Evolutionary conservation across 2,888 invertebrate species (phyloP), one percentile per base, ranked within the genome.

Genomic region (Nowickia ferox): DNA sequence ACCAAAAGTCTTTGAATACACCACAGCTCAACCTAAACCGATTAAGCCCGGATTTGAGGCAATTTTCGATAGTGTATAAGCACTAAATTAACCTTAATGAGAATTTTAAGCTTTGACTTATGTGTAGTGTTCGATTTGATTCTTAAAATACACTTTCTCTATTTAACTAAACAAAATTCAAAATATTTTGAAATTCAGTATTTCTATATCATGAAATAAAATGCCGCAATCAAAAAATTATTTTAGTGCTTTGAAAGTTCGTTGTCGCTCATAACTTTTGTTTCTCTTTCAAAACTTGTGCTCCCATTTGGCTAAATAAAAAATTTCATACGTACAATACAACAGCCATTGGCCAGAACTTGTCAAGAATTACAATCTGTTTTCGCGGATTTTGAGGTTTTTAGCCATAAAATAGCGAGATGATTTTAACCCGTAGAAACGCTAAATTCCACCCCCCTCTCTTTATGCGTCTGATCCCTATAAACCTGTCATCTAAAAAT

Each of bases 401-500:
- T 79, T 22, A 44, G 75, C 59, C 72, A 75, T 42, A 69, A 46
- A 83, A 71, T 57, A 55, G 72, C 57, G 48, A 22, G 10, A 30
- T 30, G 57, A 51, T 61, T 30, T 77, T 22, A 11, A n/a, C 30
- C 30, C 17, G 17, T 19, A 11, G 19, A 11, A 30, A 30, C 30
- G 30, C n/a, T 9, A 0, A 6, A 30, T 11, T 11, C 11, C 30
- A 30, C 30, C 13, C 8, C 17, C 9, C 17, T 5, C 15, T 15
- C 13, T n/a, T 22, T 42, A 10, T 44, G 44, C 30, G 61, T 38
- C 55, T 83, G 83, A 86, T 83, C 83, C 83, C 86, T 86, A 83
- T 86, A 86, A 87, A 87, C 69, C 84, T 87, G 86, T 87, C 84
- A 84, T 74, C 74, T 66, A 77, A 87, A 84, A 87, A 87, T 84